Evolutionary conservation across 2,113 vertebrate species (phyloP), one percentile per base, ranked within the genome.

Genomic region (Bucco capensis): DNA sequence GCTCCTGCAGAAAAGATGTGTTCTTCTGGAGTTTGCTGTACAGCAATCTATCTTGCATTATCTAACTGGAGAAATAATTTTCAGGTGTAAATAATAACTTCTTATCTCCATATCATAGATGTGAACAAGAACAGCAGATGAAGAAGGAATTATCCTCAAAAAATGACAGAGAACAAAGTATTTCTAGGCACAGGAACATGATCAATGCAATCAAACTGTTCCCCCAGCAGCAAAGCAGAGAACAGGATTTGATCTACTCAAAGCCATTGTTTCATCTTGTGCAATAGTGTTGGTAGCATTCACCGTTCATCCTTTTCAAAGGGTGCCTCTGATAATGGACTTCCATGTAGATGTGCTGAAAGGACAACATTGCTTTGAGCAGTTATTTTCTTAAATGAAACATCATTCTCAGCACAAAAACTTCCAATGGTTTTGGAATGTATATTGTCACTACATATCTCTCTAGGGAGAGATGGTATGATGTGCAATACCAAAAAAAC

Each of bases 261-360:
- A 42, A 60, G 5, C 3, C 25, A 24, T 18, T 42, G 8, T n/a
- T 84, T 25, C 30, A 7, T 74, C 51, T 74, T 18, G 8, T 44
- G 19, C 8, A 71, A 5, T 19, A 22, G 16, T 42, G 18, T 27
- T 5, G 7, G 19, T 44, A 76, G 5, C 0, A 0, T 61, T 69
- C 42, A 33, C 25, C 69, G 9, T 27, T 53, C 9, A 8, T 75
- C 4, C 8, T 65, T 86, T 90, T 86, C 42, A 72, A 3, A 2
- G 5, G 14, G 15, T 64, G 7, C 19, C 21, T 86, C 38, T 67
- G 30, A 49, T 28, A 38, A 47, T 15, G 37, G 12, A 15, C 28
- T 70, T 83, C 35, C 24, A 31, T 9, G 14, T 10, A 37, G 35
- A 66, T 31, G 21, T 80, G 21, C 19, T 54, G 56, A 89, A 90